A percentile compares a stretch with the other conserved stretches of the same genome.
Evolutionary conservation across 1,140 invertebrate genomes (phyloP).

Genomic region (Gonioctena quinquepunctata): DNA sequence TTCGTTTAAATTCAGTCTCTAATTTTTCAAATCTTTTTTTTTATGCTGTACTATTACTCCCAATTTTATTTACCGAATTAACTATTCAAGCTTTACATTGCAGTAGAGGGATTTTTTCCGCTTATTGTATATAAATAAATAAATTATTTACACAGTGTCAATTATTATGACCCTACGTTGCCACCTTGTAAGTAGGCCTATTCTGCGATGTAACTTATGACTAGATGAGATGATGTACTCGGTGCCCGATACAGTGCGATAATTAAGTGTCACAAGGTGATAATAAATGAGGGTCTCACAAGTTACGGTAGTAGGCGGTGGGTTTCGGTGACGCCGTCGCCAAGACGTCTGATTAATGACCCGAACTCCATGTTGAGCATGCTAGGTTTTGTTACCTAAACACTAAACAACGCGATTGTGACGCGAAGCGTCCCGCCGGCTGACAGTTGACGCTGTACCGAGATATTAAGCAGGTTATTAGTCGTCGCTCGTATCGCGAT

Average conservation of each 20-base stretch:
- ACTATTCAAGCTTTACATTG: too few species aligned
- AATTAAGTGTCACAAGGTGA: constrained; percentile 47
- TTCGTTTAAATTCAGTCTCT: too few species aligned
- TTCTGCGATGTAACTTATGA: constrained; percentile 19
- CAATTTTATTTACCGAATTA: too few species aligned
- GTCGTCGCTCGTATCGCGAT: constrained; percentile 1
- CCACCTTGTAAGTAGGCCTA: too few species aligned
- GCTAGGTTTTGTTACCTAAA: constrained; percentile 50
- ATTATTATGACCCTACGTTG: too few species aligned
- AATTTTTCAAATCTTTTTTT: too few species aligned
- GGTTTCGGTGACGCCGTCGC: constrained; percentile 39
- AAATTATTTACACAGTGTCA: too few species aligned
- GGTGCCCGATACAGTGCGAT: constrained; percentile 35
- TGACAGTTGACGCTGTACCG: constrained; percentile 14
- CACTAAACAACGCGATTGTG: constrained; percentile 45
- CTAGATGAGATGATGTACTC: constrained; percentile 31
- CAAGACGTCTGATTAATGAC: constrained; percentile 48
- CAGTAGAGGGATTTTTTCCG: too few species aligned
- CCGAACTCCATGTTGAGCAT: constrained; percentile 48
- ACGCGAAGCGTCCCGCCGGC: constrained; percentile 17
- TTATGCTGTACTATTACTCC: too few species aligned
- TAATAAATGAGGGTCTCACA: constrained; percentile 47
- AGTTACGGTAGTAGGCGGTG: constrained; percentile 23
- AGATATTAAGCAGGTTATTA: constrained; percentile 13
- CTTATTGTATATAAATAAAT: too few species aligned